Evolutionary conservation across 2,888 invertebrate genomes (phyloP).

Genomic region (Vesta saturnalis): DNA sequence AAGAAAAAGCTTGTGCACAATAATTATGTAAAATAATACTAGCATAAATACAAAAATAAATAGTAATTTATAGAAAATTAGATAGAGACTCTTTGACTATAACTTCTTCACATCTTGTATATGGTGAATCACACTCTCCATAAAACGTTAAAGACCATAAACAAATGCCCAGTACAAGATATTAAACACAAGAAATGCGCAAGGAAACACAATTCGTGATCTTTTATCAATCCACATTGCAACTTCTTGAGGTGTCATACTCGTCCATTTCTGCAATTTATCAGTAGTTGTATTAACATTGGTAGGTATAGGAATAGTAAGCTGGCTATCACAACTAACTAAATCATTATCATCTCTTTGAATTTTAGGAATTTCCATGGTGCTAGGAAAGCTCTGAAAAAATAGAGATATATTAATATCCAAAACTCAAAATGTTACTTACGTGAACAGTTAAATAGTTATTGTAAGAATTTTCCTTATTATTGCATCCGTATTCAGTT

Average conservation of each 20-base stretch:
- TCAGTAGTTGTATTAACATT: conserved; percentile 35
- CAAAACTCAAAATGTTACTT: conserved; percentile 28
- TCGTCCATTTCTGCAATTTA: conserved; percentile 69
- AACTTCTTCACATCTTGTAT: too few species aligned
- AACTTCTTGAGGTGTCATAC: conserved; percentile 89
- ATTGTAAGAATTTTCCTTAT: conserved; percentile 40
- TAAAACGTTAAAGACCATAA: conserved; percentile 49
- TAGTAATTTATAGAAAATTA: too few species aligned
- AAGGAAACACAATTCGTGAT: conserved; percentile 80
- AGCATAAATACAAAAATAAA: too few species aligned
- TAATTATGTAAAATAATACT: too few species aligned
- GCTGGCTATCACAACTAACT: conserved; percentile 35
- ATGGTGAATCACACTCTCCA: too few species aligned
- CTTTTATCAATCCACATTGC: conserved; percentile 88
- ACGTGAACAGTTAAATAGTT: conserved; percentile 52
- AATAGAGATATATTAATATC: neutral
- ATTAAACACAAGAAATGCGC: conserved; percentile 82
- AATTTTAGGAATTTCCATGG: conserved; percentile 72
- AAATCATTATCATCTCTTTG: conserved; percentile 74
- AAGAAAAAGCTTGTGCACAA: too few species aligned
- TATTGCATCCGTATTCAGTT: conserved; percentile 63
- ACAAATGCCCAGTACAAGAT: conserved; percentile 61
- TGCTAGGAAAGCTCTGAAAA: conserved; percentile 71
- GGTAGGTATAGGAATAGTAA: conserved; percentile 36
- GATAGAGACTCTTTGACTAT: too few species aligned